Percentiles rank a stretch among this genome's conserved stretches.
These are phyloP conservation scores for Cyclopterus lumpus DNA, from an alignment of 2,797 vertebrate species.

Conservation along the genomic window DNA sequence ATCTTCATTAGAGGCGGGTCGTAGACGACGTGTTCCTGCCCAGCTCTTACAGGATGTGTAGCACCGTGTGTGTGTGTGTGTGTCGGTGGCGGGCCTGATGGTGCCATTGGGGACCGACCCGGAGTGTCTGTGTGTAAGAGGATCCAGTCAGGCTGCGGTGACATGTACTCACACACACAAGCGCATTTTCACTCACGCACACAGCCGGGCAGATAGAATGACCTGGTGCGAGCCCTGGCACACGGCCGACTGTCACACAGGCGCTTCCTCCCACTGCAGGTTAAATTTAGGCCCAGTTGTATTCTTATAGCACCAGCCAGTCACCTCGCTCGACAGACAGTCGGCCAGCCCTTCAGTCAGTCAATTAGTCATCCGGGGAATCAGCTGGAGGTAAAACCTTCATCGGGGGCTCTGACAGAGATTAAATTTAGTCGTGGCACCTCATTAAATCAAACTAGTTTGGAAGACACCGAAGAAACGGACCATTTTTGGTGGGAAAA, in stretches of 20 bases:
- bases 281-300: conserved; percentile 92
- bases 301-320: conserved; percentile 86
- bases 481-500: conserved; percentile 42
- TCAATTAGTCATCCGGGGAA: conserved; percentile 76
- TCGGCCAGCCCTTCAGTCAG: conserved; percentile 65
- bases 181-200: conserved; percentile 48
- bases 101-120: conserved; percentile 81
- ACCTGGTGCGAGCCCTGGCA: conserved; percentile 87
- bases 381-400: conserved; percentile 71
- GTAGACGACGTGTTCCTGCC: conserved; percentile 24
- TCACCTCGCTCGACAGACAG: conserved; percentile 74
- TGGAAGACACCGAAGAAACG: conserved; percentile 42
- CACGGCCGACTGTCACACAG: conserved; percentile 92
- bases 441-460: conserved; percentile 72
- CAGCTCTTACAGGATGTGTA: conserved; percentile 39
- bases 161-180: conserved; percentile 69
- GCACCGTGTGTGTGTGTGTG: conserved; percentile 29
- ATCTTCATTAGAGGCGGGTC: conserved; percentile 22
- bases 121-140: conserved; percentile 78
- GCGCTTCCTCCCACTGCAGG: conserved; percentile 88
- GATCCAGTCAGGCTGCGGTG: conserved; percentile 63
- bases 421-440: conserved; percentile 76
- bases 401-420: conserved; percentile 67
- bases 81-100: conserved; percentile 77
- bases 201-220: conserved; percentile 84